Base-by-base conservation (phyloP, 2,888 invertebrate genomes). In the Orchesella flavescens region DNA sequence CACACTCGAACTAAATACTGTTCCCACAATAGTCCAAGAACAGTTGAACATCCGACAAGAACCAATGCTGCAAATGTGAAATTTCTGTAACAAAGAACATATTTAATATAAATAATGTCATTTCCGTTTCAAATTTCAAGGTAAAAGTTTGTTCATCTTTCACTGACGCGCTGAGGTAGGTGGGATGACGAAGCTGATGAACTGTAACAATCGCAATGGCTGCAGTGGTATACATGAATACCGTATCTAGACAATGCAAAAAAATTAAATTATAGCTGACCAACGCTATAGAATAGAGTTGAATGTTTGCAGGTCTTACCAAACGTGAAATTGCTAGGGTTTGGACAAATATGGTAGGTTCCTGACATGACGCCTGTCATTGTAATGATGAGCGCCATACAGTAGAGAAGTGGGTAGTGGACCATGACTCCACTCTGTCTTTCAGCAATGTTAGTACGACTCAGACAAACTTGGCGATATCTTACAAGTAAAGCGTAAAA, bases 401-500 rank as follows among this genome's bases (percentile, higher is more conserved):
- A 66, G 19, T 84, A 84, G 24, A 86, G 80, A 17, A 87, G 65
- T 1, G 84, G 84, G 66, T 81, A 79, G 44, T 86, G 81, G 13
- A 74, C 73, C 43, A 85, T 76, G 1, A 84, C 34, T 7, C 34
- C 34, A 34, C 34, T n/a, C n/a, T n/a, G 7, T 34, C 34, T 34
- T 34, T 34, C 34, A n/a, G n/a, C n/a, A n/a, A n/a, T n/a, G n/a
- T n/a, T n/a, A 34, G 2, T 34, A 34, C 34, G 34, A 34, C 2
- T 34, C 3, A 4, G 3, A 2, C 43, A 23, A 4, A 44, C 21
- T 84, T 92, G 92, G 81, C 93, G 91, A 74, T 92, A 90, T 86
- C 92, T 92, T 68, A 94, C 94, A 86, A 96, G 92, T 87, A 93
- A 90, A 87, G 95, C 91, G 90, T 96, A 96, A 34, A 97, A 92